Base-by-base conservation (phyloP, 1,140 invertebrate genomes). In the Linepithema humile region DNA sequence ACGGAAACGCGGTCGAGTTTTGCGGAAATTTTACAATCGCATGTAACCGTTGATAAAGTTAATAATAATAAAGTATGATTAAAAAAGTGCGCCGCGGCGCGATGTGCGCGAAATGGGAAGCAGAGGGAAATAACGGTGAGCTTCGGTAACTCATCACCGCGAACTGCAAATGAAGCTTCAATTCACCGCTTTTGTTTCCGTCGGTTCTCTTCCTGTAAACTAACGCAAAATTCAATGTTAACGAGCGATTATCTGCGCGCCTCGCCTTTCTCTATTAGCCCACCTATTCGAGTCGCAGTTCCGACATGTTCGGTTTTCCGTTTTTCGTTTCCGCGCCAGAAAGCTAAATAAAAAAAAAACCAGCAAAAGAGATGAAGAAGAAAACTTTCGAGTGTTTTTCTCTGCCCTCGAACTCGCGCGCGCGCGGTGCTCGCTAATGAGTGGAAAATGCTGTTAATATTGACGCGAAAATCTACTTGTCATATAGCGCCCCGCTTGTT, bases 381-480 rank as follows among this genome's bases (percentile, higher is more conserved):
- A 55, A 77, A 77, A 0, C 60, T 38, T 15, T 40, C 12, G 7
- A 53, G 67, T 3, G 64, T 77, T 85, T 84, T 50, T 64, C 45
- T 29, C 40, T 12, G 5, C 12, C 7, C 9, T 38, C 20, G 32
- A 65, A 50, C 29, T 29, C 10, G 43, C 43, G 9, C 60, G 74
- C 45, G 48, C 5, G 12, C 20, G 23, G 38, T 32, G 0, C 32
- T 59, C 65, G 40, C 53, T 88, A 88, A 88, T 74, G 86, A 87
- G 67, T 55, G 40, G 35, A 57, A 59, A 88, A 74, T 60, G 48
- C 69, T 62, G 86, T 88, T 80, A 88, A 88, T 74, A 84, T 84
- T 69, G 65, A 84, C 67, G 82, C n/a, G 59, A 40, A 80, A 88
- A 80, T 88, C 73, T 80, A 87, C 60, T 83, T 84, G 85, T 84